Conservation (phyloP, 2,113 vertebrate genomes). For the Brienomyrus brachyistius region DNA sequence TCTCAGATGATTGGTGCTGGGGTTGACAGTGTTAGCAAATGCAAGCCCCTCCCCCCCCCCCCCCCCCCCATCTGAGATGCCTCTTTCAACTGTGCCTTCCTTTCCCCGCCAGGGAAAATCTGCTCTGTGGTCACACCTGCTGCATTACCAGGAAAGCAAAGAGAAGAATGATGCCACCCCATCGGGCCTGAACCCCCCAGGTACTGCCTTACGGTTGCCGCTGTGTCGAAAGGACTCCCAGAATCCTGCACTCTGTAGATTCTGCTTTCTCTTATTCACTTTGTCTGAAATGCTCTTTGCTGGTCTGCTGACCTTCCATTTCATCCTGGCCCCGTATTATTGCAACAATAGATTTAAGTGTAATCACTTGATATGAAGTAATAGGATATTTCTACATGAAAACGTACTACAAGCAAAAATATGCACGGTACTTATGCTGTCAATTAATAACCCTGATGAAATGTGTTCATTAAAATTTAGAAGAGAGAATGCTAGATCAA, state of each 20-base stretch:
- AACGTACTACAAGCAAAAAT: not conserved
- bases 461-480: not conserved
- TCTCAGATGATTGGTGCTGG: not conserved
- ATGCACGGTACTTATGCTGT: not conserved
- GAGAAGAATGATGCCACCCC: constrained; percentile 80
- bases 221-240: not conserved
- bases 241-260: not conserved
- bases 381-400: not conserved
- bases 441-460: not conserved
- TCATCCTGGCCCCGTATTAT: not conserved
- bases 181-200: constrained; percentile 76
- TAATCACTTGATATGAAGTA: not conserved
- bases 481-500: not conserved
- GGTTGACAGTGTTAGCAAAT: not conserved
- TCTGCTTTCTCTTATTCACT: not conserved
- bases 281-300: not conserved
- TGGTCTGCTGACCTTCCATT: not conserved
- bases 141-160: constrained; percentile 90
- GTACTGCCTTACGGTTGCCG: constrained; percentile 48
- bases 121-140: constrained; percentile 92
- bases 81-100: not conserved
- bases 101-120: constrained; percentile 79
- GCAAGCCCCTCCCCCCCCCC: not conserved
- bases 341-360: not conserved
- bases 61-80: not conserved